Evolutionary conservation across 1,140 invertebrate species (phyloP), one percentile per base, ranked within the genome.

Genomic region (Apocrypta bakeri): DNA sequence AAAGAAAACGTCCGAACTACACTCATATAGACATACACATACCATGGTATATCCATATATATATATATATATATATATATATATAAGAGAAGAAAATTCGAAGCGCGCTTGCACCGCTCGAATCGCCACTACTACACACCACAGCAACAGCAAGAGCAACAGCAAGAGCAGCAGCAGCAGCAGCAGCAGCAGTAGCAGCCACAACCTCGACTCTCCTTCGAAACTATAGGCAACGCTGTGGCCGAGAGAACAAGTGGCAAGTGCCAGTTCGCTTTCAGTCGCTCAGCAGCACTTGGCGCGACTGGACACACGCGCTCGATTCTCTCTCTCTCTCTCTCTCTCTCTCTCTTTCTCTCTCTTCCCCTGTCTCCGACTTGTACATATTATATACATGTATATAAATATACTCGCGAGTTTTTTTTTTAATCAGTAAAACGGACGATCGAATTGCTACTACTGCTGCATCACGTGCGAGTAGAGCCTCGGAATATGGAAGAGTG

Each of bases 201-300:
- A n/a, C 48, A 56, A 56, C 48, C 48, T 56, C 48, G 48, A 56
- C 48, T 56, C 48, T 56, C 48, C 21, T 56, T 56, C 48, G 48
- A 56, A 17, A 56, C 48, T 56, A 56, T 56, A 56, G 33, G 68
- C 63, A 29, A 68, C 79, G 81, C 40, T 71, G 48, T 71, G 68
- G 64, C 80, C 79, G 82, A 56, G 48, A 56, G 48, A 81, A 81
- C 84, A 76, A 81, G 79, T 75, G 78, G 82, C 83, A 87, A 87
- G 85, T 83, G 86, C 78, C 82, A 79, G 84, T 84, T 80, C 83
- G 75, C 84, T 74, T 77, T 85, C 88, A 90, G 90, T 90, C 88
- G 88, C 85, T 89, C 85, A 79, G 84, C 87, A 85, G 89, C 88
- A 86, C 85, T 90, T 87, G 88, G 85, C 86, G 86, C 87, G 88